Conservation (phyloP, 1,140 invertebrate genomes). For the Schlechtendalia chinensis region DNA sequence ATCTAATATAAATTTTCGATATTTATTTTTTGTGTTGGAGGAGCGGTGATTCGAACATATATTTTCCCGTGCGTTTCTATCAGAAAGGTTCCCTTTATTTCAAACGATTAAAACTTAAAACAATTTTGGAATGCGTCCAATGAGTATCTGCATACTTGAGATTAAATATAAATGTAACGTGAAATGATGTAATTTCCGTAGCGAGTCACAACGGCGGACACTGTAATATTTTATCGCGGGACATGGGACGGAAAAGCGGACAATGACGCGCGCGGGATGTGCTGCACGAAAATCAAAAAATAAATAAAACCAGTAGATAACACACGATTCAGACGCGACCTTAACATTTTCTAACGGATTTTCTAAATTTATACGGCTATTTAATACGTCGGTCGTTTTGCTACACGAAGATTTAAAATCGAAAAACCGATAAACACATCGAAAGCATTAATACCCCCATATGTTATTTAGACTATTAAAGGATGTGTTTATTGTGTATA, state of each 20-base stretch:
- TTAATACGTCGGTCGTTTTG: neutral
- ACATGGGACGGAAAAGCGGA: neutral
- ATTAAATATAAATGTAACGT: constrained; percentile 35
- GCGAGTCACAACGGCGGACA: constrained; percentile 13
- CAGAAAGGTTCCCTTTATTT: constrained; percentile 3
- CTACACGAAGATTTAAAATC: neutral
- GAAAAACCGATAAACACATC: neutral
- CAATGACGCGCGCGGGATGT: no score
- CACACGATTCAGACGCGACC: neutral
- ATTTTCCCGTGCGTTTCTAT: neutral
- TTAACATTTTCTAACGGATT: neutral
- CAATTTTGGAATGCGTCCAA: constrained; percentile 18
- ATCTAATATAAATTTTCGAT: no score
- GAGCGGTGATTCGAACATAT: no score
- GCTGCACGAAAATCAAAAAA: neutral
- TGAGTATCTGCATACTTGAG: constrained; percentile 8
- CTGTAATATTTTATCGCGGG: neutral
- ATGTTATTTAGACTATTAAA: no score
- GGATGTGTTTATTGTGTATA: no score
- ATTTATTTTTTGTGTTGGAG: no score
- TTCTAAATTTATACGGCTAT: neutral
- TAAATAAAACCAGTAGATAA: neutral
- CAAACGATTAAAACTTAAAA: constrained; percentile 27
- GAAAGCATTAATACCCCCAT: no score
- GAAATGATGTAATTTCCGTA: constrained; percentile 28